Evolutionary conservation across 2,113 vertebrate genomes (phyloP).

Genomic region (Varanus komodoensis): DNA sequence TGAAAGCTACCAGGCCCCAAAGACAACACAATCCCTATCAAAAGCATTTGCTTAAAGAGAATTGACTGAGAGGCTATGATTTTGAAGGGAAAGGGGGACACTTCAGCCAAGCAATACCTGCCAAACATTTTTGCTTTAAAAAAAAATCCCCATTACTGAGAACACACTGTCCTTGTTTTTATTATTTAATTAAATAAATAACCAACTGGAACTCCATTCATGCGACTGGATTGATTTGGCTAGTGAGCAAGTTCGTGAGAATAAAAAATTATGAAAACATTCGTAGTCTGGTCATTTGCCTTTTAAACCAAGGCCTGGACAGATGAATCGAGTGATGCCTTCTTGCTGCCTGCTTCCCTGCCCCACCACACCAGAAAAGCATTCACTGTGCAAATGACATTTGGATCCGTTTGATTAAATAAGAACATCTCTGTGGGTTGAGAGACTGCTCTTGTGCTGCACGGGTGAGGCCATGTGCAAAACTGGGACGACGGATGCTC

Average conservation of each 20-base stretch:
- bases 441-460: conserved; percentile 33
- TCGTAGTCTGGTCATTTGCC: conserved; percentile 36
- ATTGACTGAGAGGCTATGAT: conserved; percentile 35
- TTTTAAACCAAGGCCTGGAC: conserved; percentile 9
- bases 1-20: conserved; percentile 36
- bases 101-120: conserved; percentile 51
- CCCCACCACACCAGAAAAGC: conserved; percentile 43
- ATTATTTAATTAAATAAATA: conserved; percentile 59
- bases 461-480: not conserved
- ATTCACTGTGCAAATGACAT: conserved; percentile 42
- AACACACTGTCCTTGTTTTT: conserved; percentile 44
- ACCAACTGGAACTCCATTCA: conserved; percentile 34
- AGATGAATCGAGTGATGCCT: conserved; percentile 37
- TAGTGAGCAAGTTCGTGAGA: conserved; percentile 48
- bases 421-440: conserved; percentile 48
- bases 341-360: conserved; percentile 30
- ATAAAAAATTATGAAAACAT: conserved; percentile 9
- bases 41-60: conserved; percentile 38
- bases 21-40: conserved; percentile 55
- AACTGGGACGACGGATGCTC: not conserved
- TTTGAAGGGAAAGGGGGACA: conserved; percentile 42
- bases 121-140: conserved; percentile 34
- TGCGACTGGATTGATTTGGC: conserved; percentile 50
- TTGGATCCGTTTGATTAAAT: conserved; percentile 17
- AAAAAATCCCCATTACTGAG: not conserved